Percentiles rank a stretch among this genome's conserved stretches.
These are phyloP conservation scores for Chesias legatella DNA, from an alignment of 2,888 invertebrate genomes.

Conservation along the genomic window DNA sequence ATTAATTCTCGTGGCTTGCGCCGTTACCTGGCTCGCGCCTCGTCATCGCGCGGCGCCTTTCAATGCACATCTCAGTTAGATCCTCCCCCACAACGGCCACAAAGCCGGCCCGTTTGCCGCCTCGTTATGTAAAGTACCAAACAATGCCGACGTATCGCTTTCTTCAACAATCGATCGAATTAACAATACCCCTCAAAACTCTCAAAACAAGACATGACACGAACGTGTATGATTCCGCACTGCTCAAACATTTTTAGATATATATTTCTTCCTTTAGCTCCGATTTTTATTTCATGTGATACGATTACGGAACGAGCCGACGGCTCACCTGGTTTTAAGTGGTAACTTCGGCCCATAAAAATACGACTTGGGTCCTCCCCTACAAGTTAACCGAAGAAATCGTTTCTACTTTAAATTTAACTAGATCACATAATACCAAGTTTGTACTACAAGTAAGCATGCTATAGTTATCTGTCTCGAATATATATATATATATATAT, in stretches of 20 bases:
- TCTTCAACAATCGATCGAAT: slow-evolving; percentile 70
- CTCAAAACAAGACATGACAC: slow-evolving; percentile 34
- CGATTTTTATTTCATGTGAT: no score
- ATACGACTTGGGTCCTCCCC: no score
- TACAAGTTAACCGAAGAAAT: no score
- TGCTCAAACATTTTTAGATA: slow-evolving; percentile 7
- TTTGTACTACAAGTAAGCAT: no score
- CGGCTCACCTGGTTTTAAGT: no score
- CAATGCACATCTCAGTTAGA: slow-evolving; percentile 68
- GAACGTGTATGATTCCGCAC: slow-evolving; percentile 3
- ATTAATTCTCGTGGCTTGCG: slow-evolving; percentile 29
- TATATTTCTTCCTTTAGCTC: no score
- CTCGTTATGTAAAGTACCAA: slow-evolving; percentile 77
- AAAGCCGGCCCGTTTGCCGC: slow-evolving; percentile 69
- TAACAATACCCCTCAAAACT: slow-evolving; percentile 61
- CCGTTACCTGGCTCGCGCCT: slow-evolving; percentile 52
- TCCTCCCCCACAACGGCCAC: slow-evolving; percentile 69
- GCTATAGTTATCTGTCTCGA: no score
- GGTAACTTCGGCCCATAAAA: no score
- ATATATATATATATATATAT: no score
- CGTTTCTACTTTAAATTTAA: no score
- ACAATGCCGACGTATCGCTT: slow-evolving; percentile 72
- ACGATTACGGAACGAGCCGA: no score
- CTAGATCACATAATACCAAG: no score
- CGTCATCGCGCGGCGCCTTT: slow-evolving; percentile 77